A percentile compares a stretch with the other conserved stretches of the same genome.
Evolutionary conservation across 2,888 invertebrate genomes (phyloP).

Genomic region (Thera obeliscata): DNA sequence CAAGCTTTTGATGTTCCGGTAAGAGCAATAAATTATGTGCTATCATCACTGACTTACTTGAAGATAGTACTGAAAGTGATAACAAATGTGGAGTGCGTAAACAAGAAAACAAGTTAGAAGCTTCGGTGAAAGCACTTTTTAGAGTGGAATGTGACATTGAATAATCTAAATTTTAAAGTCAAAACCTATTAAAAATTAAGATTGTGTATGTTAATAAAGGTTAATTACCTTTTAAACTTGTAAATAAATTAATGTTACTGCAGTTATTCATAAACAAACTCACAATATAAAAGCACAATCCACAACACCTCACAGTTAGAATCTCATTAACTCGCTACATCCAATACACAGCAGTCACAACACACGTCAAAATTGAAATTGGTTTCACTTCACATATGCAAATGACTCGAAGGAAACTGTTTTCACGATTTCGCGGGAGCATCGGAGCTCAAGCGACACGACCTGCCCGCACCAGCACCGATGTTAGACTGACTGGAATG

Average conservation of each 20-base stretch:
- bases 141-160: conserved; percentile 6
- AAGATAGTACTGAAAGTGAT: conserved; percentile 39
- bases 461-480: conserved; percentile 63
- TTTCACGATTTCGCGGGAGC: conserved; percentile 64
- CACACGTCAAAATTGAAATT: conserved; percentile 67
- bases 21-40: conserved; percentile 64
- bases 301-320: conserved; percentile 58
- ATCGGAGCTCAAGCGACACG: conserved; percentile 46
- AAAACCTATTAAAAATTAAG: not conserved
- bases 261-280: conserved; percentile 32
- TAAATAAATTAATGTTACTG: conserved; percentile 19
- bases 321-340: conserved; percentile 55
- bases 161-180: not conserved
- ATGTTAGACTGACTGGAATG: conserved; percentile 68
- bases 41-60: conserved; percentile 56
- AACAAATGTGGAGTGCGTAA: conserved; percentile 29
- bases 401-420: conserved; percentile 74
- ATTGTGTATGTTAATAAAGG: conserved; percentile 5
- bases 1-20: conserved; percentile 60
- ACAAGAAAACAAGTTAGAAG: conserved; percentile 23
- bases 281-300: conserved; percentile 57
- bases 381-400: conserved; percentile 78
- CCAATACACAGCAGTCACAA: conserved; percentile 59
- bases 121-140: conserved; percentile 23
- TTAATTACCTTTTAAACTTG: conserved; percentile 27